Conservation (phyloP, 1,140 invertebrate genomes). For the Macrostomum lignano region DNA sequence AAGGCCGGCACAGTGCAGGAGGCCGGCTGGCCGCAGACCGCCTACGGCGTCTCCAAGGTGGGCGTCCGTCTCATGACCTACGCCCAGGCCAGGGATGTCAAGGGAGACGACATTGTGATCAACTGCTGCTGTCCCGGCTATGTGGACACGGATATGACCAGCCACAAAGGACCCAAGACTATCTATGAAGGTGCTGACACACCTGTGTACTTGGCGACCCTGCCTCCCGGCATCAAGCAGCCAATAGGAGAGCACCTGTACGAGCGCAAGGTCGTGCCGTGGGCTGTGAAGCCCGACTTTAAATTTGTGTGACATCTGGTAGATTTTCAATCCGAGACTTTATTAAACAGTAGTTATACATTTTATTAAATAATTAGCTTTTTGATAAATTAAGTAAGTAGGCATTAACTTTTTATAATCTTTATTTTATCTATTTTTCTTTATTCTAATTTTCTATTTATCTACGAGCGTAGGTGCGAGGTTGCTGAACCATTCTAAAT, state of each 20-base stretch:
- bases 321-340: no score
- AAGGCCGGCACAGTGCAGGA: slow-evolving; percentile 29
- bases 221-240: slow-evolving; percentile 23
- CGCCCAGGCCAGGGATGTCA: slow-evolving; percentile 37
- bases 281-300: no score
- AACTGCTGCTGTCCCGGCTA: slow-evolving; percentile 32
- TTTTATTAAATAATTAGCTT: no score
- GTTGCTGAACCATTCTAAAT: no score
- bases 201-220: slow-evolving; percentile 29
- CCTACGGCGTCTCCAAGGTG: slow-evolving; percentile 41
- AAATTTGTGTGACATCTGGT: no score
- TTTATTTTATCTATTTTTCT: no score
- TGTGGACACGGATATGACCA: slow-evolving; percentile 44
- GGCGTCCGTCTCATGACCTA: slow-evolving; percentile 34
- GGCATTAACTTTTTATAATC: no score
- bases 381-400: no score
- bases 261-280: slow-evolving; percentile 21
- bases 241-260: slow-evolving; percentile 29
- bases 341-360: no score
- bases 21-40: slow-evolving; percentile 34
- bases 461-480: no score
- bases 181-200: slow-evolving; percentile 36
- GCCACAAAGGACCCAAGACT: slow-evolving; percentile 36
- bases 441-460: no score
- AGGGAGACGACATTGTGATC: slow-evolving; percentile 17